Evolutionary conservation across 2,113 vertebrate species (phyloP).

Genomic region (Terrapene triunguis): DNA sequence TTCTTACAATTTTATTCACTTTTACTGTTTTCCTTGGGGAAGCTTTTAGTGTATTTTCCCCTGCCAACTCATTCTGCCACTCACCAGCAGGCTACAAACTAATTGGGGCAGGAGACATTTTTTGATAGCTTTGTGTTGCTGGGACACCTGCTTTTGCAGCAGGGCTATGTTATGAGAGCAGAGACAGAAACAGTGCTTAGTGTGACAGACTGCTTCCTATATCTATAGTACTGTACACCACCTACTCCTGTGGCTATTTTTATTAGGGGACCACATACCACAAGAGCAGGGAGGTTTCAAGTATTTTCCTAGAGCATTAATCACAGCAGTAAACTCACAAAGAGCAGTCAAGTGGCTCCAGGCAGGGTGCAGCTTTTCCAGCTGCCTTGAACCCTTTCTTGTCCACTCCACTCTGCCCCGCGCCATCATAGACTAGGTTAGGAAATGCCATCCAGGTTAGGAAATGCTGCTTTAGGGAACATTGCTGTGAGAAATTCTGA

Average conservation of each 20-base stretch:
- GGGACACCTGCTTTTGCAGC: background rate
- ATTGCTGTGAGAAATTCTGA: background rate
- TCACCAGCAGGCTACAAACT: background rate
- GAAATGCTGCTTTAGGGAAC: background rate
- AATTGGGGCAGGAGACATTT: background rate
- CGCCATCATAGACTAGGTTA: background rate
- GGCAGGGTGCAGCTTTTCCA: background rate
- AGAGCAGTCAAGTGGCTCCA: background rate
- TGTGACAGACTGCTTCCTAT: background rate
- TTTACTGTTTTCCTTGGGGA: background rate
- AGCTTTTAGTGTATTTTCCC: background rate
- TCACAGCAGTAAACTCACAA: background rate
- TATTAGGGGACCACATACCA: background rate
- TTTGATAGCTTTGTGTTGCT: background rate
- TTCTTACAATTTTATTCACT: background rate
- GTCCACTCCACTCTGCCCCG: background rate
- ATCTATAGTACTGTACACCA: background rate
- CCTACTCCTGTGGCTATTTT: background rate
- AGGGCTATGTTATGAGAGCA: background rate
- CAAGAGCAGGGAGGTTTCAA: background rate
- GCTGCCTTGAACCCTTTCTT: background rate
- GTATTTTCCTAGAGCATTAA: background rate
- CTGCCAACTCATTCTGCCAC: too few species aligned
- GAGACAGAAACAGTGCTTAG: background rate
- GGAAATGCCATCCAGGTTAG: background rate